phyloP scores from a whole-genome alignment of 2,797 vertebrate genomes.

The Smutsia temminckii region DNA sequence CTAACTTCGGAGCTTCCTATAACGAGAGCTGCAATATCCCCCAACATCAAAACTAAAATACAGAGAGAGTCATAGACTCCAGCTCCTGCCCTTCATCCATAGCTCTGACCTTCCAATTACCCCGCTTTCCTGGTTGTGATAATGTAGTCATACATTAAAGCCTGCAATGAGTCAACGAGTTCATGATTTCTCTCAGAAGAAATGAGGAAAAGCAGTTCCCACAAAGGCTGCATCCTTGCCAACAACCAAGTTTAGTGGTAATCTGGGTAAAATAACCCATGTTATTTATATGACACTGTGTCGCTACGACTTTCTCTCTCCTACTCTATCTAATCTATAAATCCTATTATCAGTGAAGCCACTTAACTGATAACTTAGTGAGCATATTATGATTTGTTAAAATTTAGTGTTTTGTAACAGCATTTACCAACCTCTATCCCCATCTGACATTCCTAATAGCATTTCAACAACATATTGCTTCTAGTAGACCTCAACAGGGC shows the following conservation, averaged over 20 bases:
- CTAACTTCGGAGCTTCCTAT: background rate
- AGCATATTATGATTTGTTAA: slow-evolving; percentile 57
- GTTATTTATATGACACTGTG: background rate
- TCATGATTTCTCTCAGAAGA: background rate
- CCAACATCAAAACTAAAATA: background rate
- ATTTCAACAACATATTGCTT: slow-evolving; percentile 17
- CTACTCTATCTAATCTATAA: slow-evolving; percentile 57
- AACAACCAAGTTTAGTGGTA: background rate
- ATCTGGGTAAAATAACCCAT: background rate
- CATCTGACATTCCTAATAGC: background rate
- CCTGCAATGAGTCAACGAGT: background rate
- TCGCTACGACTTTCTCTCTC: background rate
- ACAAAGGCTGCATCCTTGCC: background rate
- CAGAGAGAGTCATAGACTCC: background rate
- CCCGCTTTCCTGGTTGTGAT: background rate
- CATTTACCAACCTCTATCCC: background rate
- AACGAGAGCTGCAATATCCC: background rate
- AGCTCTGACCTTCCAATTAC: background rate
- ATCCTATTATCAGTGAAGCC: slow-evolving; percentile 43
- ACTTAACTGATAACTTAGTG: slow-evolving; percentile 22
- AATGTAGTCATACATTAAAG: background rate
- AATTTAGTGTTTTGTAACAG: slow-evolving; percentile 12
- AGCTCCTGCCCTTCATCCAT: background rate
- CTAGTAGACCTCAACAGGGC: background rate
- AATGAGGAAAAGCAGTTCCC: background rate